Conservation (phyloP, 2,888 invertebrate genomes). For the Drosophila percnosoma region DNA sequence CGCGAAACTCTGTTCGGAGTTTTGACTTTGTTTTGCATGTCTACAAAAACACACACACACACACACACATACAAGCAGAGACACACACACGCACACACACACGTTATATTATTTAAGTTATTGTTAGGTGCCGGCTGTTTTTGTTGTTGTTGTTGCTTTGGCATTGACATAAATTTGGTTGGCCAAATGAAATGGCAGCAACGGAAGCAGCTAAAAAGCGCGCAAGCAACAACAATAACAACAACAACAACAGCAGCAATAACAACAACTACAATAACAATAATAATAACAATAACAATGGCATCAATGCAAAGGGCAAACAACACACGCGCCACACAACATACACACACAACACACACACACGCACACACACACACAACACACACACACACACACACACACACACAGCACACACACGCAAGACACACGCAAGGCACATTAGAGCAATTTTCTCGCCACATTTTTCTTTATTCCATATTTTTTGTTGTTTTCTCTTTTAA, state of each 20-base stretch:
- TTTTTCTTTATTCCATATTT: constrained; percentile 30
- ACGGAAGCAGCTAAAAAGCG: constrained; percentile 63
- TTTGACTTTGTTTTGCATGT: constrained; percentile 53
- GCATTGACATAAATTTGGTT: constrained; percentile 74
- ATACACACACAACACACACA: constrained; percentile 32
- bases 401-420: constrained; percentile 11
- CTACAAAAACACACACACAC: constrained; percentile 33
- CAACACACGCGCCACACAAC: constrained; percentile 51
- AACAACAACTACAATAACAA: constrained; percentile 21
- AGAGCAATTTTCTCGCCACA: constrained; percentile 64
- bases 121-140: constrained; percentile 43
- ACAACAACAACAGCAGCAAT: constrained; percentile 26
- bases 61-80: not conserved
- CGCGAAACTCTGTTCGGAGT: constrained; percentile 44
- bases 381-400: constrained; percentile 49
- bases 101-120: constrained; percentile 30
- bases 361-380: constrained; percentile 20
- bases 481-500: constrained; percentile 32
- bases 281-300: constrained; percentile 13
- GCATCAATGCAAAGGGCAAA: constrained; percentile 51
- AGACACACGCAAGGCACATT: constrained; percentile 73
- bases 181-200: constrained; percentile 61
- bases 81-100: constrained; percentile 11
- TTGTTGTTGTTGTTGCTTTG: constrained; percentile 64
- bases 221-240: constrained; percentile 44